Conservation (phyloP, 2,797 vertebrate genomes). For the Acrossocheilus wenchowensis region DNA sequence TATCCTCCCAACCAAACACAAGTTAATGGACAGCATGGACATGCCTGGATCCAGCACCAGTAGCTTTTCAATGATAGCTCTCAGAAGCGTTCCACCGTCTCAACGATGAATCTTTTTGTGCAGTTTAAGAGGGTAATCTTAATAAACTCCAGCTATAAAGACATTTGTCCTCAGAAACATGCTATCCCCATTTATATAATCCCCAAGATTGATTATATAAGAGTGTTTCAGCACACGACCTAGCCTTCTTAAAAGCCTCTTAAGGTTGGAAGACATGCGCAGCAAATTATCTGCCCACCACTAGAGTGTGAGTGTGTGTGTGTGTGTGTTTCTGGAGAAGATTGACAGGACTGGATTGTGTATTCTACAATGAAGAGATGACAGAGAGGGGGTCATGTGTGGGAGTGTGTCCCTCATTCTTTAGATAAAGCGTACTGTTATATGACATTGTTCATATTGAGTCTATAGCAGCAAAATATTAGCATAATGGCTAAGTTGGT, state of each 20-base stretch:
- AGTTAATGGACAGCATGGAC: slow-evolving; percentile 28
- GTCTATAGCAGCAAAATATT: neutral
- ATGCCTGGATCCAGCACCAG: neutral
- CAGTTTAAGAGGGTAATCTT: slow-evolving; percentile 24
- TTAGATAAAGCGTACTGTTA: neutral
- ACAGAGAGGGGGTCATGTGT: slow-evolving; percentile 4
- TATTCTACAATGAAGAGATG: slow-evolving; percentile 3
- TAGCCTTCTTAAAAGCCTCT: slow-evolving; percentile 44
- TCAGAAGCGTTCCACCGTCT: neutral
- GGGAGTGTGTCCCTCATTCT: slow-evolving; percentile 76
- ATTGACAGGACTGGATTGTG: slow-evolving; percentile 76
- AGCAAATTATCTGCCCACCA: slow-evolving; percentile 25
- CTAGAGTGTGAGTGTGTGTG: neutral
- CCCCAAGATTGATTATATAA: slow-evolving; percentile 48
- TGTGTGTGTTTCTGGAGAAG: slow-evolving; percentile 58
- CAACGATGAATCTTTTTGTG: neutral
- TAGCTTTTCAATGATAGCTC: neutral
- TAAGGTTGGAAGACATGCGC: slow-evolving; percentile 31
- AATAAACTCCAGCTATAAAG: slow-evolving; percentile 9
- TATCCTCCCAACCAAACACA: slow-evolving; percentile 24
- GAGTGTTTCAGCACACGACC: slow-evolving; percentile 8
- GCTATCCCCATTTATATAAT: slow-evolving; percentile 41
- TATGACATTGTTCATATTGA: neutral
- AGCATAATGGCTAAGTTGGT: neutral
- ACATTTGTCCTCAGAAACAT: slow-evolving; percentile 30